Conservation (phyloP, 2,113 vertebrate species). For the Nothocercus nigrocapillus region DNA sequence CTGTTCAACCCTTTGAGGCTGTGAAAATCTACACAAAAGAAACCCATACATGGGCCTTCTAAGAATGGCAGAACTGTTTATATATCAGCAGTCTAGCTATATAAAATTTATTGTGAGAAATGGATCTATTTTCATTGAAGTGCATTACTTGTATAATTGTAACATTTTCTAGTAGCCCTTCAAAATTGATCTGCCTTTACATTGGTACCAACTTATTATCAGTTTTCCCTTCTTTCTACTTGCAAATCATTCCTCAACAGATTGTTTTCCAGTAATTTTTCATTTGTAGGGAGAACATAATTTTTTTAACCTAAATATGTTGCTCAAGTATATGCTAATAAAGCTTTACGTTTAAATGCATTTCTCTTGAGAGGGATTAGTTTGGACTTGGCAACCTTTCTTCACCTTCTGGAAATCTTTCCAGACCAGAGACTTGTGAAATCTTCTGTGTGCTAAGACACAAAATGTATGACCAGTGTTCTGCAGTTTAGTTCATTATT, state of each 20-base stretch:
- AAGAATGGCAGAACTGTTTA: neutral
- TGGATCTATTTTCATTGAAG: neutral
- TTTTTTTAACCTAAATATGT: neutral
- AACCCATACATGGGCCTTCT: neutral
- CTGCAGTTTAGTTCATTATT: slow-evolving; percentile 3
- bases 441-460: neutral
- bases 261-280: neutral
- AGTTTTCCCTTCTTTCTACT: fast-evolving
- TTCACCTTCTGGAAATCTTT: slow-evolving; percentile 2
- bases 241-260: fast-evolving
- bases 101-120: neutral
- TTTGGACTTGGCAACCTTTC: slow-evolving; percentile 2
- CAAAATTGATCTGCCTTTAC: neutral
- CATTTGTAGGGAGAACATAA: neutral
- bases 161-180: neutral
- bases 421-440: neutral
- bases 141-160: neutral
- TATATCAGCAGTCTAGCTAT: no score
- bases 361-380: neutral
- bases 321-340: neutral
- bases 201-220: neutral
- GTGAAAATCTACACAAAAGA: neutral
- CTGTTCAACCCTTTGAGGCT: neutral
- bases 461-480: slow-evolving; percentile 8
- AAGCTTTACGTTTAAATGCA: neutral